Conservation (phyloP, 2,113 vertebrate genomes). For the Verasper variegatus region DNA sequence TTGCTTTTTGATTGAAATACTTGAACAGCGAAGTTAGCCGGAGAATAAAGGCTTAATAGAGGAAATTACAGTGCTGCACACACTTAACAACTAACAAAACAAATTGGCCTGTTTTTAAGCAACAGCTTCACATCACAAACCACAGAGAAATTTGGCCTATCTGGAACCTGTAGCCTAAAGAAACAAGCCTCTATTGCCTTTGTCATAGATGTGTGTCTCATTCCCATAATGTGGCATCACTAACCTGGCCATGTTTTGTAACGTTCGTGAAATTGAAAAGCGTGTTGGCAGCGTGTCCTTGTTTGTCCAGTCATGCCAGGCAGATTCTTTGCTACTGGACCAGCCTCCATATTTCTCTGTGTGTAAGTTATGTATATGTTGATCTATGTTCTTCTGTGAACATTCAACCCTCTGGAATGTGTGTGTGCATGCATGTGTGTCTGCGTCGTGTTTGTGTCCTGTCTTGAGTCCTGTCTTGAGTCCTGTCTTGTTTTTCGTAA, state of each 20-base stretch:
- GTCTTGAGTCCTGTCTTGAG: constrained; percentile 21
- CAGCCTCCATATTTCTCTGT: not conserved
- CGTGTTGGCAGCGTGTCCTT: too few species aligned
- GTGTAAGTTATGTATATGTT: constrained; percentile 5
- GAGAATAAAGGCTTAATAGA: not conserved
- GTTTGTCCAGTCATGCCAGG: too few species aligned
- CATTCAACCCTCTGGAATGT: not conserved
- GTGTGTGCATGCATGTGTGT: not conserved
- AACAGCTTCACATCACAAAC: too few species aligned
- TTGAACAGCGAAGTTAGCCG: not conserved
- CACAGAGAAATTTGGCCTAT: too few species aligned
- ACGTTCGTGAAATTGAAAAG: too few species aligned
- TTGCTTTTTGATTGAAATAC: not conserved
- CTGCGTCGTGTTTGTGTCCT: constrained; percentile 15
- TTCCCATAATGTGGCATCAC: too few species aligned
- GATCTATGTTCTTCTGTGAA: not conserved
- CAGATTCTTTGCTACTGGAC: too few species aligned
- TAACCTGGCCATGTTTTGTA: too few species aligned
- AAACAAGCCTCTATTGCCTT: too few species aligned
- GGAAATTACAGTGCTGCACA: not conserved
- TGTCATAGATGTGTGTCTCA: not conserved
- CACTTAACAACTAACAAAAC: too few species aligned
- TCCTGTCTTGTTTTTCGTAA: constrained; percentile 70
- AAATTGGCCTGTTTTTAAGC: too few species aligned
- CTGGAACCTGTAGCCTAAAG: too few species aligned